phyloP scores from a whole-genome alignment of 2,888 invertebrate species.

The Ennomos erosarius region DNA sequence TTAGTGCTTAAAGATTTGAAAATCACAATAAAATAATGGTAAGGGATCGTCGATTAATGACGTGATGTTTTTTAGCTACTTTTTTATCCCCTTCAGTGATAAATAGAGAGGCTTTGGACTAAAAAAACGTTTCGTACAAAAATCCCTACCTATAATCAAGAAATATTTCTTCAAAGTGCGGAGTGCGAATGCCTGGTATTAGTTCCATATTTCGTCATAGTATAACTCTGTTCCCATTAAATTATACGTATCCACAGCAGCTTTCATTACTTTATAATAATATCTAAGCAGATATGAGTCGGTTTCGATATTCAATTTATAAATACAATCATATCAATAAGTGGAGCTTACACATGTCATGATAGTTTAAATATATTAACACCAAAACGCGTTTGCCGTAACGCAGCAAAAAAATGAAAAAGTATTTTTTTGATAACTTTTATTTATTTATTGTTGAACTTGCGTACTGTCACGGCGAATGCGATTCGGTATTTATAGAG shows the following conservation, averaged over 20 bases:
- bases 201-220: neutral
- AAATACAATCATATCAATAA: constrained; percentile 56
- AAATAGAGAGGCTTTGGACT: too few species aligned
- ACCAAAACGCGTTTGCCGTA: constrained; percentile 37
- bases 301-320: constrained; percentile 66
- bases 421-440: constrained; percentile 23
- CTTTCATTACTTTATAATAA: constrained; percentile 47
- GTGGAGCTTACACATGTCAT: constrained; percentile 73
- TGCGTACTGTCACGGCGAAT: constrained; percentile 39
- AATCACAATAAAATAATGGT: too few species aligned
- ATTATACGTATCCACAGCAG: constrained; percentile 22
- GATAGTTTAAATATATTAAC: constrained; percentile 46
- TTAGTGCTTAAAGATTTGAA: too few species aligned
- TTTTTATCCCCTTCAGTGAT: too few species aligned
- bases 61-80: too few species aligned
- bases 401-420: constrained; percentile 37
- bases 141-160: too few species aligned
- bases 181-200: too few species aligned
- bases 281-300: constrained; percentile 81
- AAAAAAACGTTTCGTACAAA: too few species aligned
- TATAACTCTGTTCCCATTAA: constrained; percentile 20
- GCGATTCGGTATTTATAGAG: constrained; percentile 49
- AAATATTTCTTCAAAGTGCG: too few species aligned
- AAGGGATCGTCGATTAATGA: too few species aligned
- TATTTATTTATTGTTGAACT: constrained; percentile 13